phyloP scores from a whole-genome alignment of 92 coral and sea anemone genomes.

The Porites divaricata region DNA sequence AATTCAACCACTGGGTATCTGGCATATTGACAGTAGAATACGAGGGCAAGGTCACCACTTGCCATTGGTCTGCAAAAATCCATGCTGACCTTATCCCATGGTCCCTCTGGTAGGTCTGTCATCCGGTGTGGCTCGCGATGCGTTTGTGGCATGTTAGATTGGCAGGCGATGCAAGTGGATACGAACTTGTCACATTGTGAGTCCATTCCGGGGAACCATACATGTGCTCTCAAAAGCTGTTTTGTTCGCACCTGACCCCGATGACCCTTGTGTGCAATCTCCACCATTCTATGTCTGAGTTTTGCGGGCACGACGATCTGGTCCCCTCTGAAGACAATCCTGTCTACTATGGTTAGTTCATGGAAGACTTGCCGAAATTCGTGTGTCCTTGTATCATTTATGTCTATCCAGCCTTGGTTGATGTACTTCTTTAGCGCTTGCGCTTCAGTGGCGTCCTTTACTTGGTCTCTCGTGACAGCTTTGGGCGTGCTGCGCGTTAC shows the following conservation, averaged over 20 bases:
- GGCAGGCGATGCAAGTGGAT: too few species aligned
- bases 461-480: too few species aligned
- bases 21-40: conserved; percentile 22
- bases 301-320: conserved; percentile 17
- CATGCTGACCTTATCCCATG: too few species aligned
- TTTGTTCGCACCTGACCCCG: conserved; percentile 26
- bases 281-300: conserved; percentile 17
- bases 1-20: conserved; percentile 25
- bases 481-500: too few species aligned
- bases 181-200: too few species aligned
- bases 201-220: too few species aligned
- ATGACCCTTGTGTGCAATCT: conserved; percentile 28
- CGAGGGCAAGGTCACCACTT: neutral
- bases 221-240: conserved; percentile 35
- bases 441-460: too few species aligned
- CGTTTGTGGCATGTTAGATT: too few species aligned
- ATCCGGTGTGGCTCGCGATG: too few species aligned
- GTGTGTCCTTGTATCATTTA: neutral
- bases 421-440: conserved; percentile 19
- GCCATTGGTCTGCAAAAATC: too few species aligned
- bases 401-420: conserved; percentile 20
- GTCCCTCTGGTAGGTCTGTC: conserved; percentile 23
- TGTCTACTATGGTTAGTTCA: conserved; percentile 18
- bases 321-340: conserved; percentile 19
- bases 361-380: neutral